Evolutionary conservation across 1,140 invertebrate species (phyloP).

Genomic region (Cydia pomonella): DNA sequence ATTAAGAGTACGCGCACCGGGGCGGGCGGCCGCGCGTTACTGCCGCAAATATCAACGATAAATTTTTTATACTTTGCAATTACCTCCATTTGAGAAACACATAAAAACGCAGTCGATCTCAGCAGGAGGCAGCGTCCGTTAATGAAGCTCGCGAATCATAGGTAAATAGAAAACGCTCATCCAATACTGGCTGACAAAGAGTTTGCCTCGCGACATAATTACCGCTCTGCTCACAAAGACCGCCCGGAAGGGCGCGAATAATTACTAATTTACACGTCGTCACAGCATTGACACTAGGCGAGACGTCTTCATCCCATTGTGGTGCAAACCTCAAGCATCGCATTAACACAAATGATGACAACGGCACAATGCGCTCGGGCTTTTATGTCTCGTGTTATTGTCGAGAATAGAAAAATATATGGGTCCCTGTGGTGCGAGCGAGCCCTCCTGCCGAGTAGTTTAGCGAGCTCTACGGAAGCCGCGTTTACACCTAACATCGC

Average conservation of each 20-base stretch:
- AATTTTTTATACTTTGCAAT: slow-evolving; percentile 75
- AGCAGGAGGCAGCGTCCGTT: slow-evolving; percentile 49
- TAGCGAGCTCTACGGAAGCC: slow-evolving; percentile 74
- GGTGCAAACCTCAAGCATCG: slow-evolving; percentile 76
- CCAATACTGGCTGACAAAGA: slow-evolving; percentile 50
- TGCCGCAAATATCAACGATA: slow-evolving; percentile 62
- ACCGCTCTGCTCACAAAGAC: slow-evolving; percentile 61
- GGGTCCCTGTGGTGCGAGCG: slow-evolving; percentile 58
- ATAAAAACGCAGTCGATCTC: slow-evolving; percentile 62
- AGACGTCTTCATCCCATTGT: slow-evolving; percentile 74
- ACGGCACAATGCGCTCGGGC: slow-evolving; percentile 62
- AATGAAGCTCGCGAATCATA: slow-evolving; percentile 62
- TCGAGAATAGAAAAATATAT: slow-evolving; percentile 77
- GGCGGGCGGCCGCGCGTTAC: slow-evolving; percentile 58
- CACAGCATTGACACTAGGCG: slow-evolving; percentile 70
- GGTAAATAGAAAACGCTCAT: slow-evolving; percentile 42
- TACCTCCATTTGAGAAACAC: slow-evolving; percentile 66
- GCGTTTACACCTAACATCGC: slow-evolving; percentile 76
- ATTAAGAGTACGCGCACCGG: slow-evolving; percentile 65
- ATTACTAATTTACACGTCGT: slow-evolving; percentile 77
- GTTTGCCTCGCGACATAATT: slow-evolving; percentile 56
- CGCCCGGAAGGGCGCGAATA: slow-evolving; percentile 66
- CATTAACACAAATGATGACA: slow-evolving; percentile 80
- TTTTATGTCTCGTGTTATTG: slow-evolving; percentile 69
- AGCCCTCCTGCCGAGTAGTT: slow-evolving; percentile 64